Evolutionary conservation across 1,140 invertebrate species (phyloP).

Genomic region (Tigriopus japonicus): DNA sequence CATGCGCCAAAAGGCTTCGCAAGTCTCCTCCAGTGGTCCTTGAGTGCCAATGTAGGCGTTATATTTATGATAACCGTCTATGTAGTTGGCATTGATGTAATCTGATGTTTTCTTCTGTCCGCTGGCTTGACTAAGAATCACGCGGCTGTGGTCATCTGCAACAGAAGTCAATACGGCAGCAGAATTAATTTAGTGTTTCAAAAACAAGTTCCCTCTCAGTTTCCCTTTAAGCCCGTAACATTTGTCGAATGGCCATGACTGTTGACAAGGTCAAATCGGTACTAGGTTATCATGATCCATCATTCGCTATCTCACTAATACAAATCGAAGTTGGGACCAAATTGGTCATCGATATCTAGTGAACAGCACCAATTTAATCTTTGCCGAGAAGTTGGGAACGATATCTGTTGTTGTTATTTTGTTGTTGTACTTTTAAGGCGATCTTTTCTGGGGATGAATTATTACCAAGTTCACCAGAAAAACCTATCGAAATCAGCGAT

Average conservation of each 20-base stretch:
- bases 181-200: neutral
- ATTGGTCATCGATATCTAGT: too few relatives aligned
- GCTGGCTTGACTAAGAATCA: slow-evolving; percentile 51
- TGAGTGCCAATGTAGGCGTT: slow-evolving; percentile 86
- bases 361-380: too few relatives aligned
- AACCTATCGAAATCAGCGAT: too few relatives aligned
- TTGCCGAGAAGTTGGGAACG: too few relatives aligned
- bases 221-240: neutral
- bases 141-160: slow-evolving; percentile 80
- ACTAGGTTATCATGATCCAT: too few relatives aligned
- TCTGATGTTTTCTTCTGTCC: slow-evolving; percentile 54
- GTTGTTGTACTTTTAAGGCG: too few relatives aligned
- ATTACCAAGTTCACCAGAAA: too few relatives aligned
- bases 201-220: neutral
- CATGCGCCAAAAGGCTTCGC: slow-evolving; percentile 94
- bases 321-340: too few relatives aligned
- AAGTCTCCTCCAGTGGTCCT: slow-evolving; percentile 78
- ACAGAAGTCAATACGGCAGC: slow-evolving; percentile 18
- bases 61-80: slow-evolving; percentile 75
- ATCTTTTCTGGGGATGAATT: too few relatives aligned
- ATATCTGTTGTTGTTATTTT: too few relatives aligned
- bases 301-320: too few relatives aligned
- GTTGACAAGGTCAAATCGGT: too few relatives aligned
- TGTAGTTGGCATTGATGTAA: slow-evolving; percentile 94
- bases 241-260: neutral